These are phyloP conservation scores for Drosophila parvula DNA, from an alignment of 1,140 invertebrate genomes.

Conservation along the genomic window DNA sequence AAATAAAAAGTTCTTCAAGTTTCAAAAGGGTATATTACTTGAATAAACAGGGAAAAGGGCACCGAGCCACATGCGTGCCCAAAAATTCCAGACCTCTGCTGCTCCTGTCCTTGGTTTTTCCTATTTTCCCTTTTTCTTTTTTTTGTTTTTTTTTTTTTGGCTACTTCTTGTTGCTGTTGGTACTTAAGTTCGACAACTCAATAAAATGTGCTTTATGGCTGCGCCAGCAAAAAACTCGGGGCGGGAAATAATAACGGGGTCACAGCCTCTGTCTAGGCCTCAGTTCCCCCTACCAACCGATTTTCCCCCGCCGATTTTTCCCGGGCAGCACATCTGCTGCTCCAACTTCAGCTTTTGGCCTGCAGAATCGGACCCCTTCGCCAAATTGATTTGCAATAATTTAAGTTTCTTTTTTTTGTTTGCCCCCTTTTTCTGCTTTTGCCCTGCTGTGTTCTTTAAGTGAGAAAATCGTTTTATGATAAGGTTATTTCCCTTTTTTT, in stretches of 20 bases:
- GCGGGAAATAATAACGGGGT: slow-evolving; percentile 54
- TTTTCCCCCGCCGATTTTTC: neutral
- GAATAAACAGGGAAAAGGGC: neutral
- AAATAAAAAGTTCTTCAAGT: neutral
- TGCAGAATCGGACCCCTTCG: slow-evolving; percentile 11
- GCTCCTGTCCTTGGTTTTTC: slow-evolving; percentile 37
- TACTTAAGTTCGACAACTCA: slow-evolving; percentile 84
- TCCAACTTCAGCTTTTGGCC: slow-evolving; percentile 21
- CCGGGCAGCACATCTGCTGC: slow-evolving; percentile 38
- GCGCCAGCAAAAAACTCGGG: slow-evolving; percentile 32
- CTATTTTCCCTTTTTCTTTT: slow-evolving; percentile 7
- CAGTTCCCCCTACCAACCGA: neutral
- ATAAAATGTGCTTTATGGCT: slow-evolving; percentile 84
- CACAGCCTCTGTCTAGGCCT: slow-evolving; percentile 45
- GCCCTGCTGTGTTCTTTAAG: slow-evolving; percentile 50
- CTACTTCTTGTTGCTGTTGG: slow-evolving; percentile 55
- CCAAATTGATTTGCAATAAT: slow-evolving; percentile 83
- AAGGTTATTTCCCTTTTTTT: slow-evolving; percentile 44
- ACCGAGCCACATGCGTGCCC: slow-evolving; percentile 46
- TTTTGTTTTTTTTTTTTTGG: slow-evolving; percentile 17
- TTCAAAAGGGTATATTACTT: neutral
- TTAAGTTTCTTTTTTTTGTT: slow-evolving; percentile 58
- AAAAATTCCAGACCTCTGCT: slow-evolving; percentile 31
- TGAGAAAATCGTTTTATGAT: slow-evolving; percentile 82
- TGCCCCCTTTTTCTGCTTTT: slow-evolving; percentile 2